Evolutionary conservation across 2,888 invertebrate genomes (phyloP), one percentile per base, ranked within the genome.

Genomic region (Caenorhabditis sulstoni): DNA sequence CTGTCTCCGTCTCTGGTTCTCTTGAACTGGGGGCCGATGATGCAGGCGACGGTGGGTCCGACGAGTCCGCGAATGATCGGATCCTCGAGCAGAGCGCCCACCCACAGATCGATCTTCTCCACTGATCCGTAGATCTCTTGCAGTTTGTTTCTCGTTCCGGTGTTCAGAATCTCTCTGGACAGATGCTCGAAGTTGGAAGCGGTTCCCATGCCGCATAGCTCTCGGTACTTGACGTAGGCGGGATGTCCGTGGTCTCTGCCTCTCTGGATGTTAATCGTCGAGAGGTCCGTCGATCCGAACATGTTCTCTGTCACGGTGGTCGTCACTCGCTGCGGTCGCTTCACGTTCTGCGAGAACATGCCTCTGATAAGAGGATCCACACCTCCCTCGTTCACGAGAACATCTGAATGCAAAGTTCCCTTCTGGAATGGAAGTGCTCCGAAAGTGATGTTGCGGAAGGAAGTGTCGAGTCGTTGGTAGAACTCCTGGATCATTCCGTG

Each of bases 191-290:
- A 86, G 41, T 55, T 81, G 23, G 71, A 64, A 0, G 94, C 95
- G 23, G 92, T 92, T 0, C 93, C 93, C 92, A 98, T 93, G 88
- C 95, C 95, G 90, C 97, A 98, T 83, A 94, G 93, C 86, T 94
- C 92, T 12, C 98, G 92, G 93, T 95, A 98, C 86, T 94, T 94
- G 67, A 94, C 94, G 89, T 98, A 98, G 18, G 82, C 78, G 0
- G 96, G 92, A 76, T 97, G 93, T 0, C 94, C 98, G 90, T 97
- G 97, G 91, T 97, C 97, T 65, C 97, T 92, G 0, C 95, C 94
- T 87, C 97, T 92, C 90, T 98, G 97, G 78, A 97, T 94, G 87
- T 97, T 98, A 91, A 97, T 95, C 1, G 97, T 95, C 0, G 96
- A 97, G 82, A 98, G 92, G 92, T 98, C 97, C 53, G 83, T 87